Evolutionary conservation across 2,888 invertebrate genomes (phyloP).

Genomic region (Chrysolina haemoptera): DNA sequence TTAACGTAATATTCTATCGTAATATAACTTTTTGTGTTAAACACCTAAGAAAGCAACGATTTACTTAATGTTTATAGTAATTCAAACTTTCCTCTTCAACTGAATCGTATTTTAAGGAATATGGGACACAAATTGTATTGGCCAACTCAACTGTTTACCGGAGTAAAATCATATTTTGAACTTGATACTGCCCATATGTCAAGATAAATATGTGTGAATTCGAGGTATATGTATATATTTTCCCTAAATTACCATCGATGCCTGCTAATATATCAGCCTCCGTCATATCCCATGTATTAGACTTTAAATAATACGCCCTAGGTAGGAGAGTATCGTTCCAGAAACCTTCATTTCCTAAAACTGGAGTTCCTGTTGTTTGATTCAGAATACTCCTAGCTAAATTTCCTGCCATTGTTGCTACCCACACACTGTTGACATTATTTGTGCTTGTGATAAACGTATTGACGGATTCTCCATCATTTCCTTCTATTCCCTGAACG

Average conservation of each 20-base stretch:
- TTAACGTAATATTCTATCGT: too few relatives aligned
- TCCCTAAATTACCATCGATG: slow-evolving; percentile 74
- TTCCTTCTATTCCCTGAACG: slow-evolving; percentile 61
- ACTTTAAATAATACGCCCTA: slow-evolving; percentile 72
- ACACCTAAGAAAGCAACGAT: too few relatives aligned
- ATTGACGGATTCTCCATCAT: slow-evolving; percentile 41
- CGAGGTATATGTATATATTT: not conserved
- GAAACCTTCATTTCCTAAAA: slow-evolving; percentile 73
- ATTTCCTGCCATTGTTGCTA: slow-evolving; percentile 77
- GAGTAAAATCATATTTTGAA: not conserved
- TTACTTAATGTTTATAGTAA: too few relatives aligned
- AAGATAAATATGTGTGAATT: not conserved
- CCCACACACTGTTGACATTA: slow-evolving; percentile 73
- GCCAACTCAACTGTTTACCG: too few relatives aligned
- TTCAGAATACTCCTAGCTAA: slow-evolving; percentile 78
- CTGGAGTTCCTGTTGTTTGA: slow-evolving; percentile 72
- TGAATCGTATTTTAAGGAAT: too few relatives aligned
- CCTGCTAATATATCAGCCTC: slow-evolving; percentile 80
- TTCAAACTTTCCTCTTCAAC: too few relatives aligned
- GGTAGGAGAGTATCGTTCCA: slow-evolving; percentile 80
- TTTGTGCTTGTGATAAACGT: slow-evolving; percentile 34
- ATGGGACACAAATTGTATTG: too few relatives aligned
- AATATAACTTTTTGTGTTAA: too few relatives aligned
- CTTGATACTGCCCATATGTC: not conserved
- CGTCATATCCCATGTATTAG: slow-evolving; percentile 76